Evolutionary conservation across 2,888 invertebrate species (phyloP).

Genomic region (Emmelina monodactyla): DNA sequence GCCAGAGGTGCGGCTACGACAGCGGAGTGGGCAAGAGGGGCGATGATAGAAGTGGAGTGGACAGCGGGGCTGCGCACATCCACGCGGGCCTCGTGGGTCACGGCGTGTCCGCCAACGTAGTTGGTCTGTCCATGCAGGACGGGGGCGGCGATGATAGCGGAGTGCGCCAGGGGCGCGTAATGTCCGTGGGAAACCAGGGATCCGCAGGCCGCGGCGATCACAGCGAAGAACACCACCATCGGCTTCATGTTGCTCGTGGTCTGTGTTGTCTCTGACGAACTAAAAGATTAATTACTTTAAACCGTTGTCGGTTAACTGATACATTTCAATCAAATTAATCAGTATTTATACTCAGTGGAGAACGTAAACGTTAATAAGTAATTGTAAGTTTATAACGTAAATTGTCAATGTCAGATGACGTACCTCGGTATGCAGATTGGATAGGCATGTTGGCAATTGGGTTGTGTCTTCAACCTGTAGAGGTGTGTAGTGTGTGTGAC

Average conservation of each 20-base stretch:
- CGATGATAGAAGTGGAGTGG: conserved; percentile 19
- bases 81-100: conserved; percentile 25
- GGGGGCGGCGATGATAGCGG: conserved; percentile 52
- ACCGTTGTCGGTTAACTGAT: conserved; percentile 43
- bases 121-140: conserved; percentile 57
- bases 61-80: conserved; percentile 19
- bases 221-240: conserved; percentile 71
- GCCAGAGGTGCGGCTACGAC: conserved; percentile 25
- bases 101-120: conserved; percentile 42
- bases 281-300: conserved; percentile 32
- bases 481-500: too few species aligned
- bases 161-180: conserved; percentile 38
- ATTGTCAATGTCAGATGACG: too few species aligned
- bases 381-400: too few species aligned
- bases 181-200: conserved; percentile 32
- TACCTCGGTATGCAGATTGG: too few species aligned
- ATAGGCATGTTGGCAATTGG: too few species aligned
- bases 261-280: conserved; percentile 42
- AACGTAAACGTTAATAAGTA: too few species aligned
- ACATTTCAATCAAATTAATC: conserved; percentile 23
- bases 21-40: too few species aligned
- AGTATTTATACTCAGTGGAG: conserved; percentile 57
- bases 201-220: conserved; percentile 67
- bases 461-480: too few species aligned
- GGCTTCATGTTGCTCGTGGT: conserved; percentile 49